These are phyloP conservation scores for Origma solitaria DNA, from an alignment of 2,113 vertebrate genomes.

Conservation along the genomic window DNA sequence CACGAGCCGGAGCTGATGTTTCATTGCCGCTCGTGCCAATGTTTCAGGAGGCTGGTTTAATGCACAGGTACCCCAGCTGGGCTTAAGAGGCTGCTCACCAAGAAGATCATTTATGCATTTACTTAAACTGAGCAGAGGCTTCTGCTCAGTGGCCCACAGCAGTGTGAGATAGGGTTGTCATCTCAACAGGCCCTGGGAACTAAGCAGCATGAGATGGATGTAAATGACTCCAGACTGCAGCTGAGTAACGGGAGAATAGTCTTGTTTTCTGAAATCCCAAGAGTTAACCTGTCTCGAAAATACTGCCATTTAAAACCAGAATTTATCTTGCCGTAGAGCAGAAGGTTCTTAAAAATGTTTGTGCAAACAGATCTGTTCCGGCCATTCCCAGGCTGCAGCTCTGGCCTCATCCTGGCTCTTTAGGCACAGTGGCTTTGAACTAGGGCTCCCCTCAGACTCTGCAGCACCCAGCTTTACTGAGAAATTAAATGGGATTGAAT, in stretches of 20 bases:
- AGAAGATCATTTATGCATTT: conserved; percentile 36
- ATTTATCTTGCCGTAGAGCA: neutral
- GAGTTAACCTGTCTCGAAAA: neutral
- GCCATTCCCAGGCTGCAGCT: neutral
- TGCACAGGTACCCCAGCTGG: conserved; percentile 29
- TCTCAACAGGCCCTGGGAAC: conserved; percentile 14
- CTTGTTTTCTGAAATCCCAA: neutral
- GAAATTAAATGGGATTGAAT: neutral
- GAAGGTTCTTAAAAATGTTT: neutral
- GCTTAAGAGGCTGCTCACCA: conserved; percentile 8
- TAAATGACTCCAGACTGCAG: neutral
- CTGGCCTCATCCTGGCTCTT: neutral
- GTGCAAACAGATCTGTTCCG: neutral
- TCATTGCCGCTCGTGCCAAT: neutral
- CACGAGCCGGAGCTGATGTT: neutral
- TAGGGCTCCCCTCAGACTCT: neutral
- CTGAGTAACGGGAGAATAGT: neutral
- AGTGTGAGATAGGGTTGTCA: neutral
- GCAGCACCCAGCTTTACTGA: neutral
- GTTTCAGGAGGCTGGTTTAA: conserved; percentile 1
- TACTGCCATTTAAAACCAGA: neutral
- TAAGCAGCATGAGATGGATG: conserved; percentile 2
- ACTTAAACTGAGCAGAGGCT: neutral
- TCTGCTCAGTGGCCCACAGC: conserved; percentile 31
- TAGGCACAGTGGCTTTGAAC: neutral